Evolutionary conservation across 2,888 invertebrate species (phyloP).

Genomic region (Steinernema hermaphroditum): DNA sequence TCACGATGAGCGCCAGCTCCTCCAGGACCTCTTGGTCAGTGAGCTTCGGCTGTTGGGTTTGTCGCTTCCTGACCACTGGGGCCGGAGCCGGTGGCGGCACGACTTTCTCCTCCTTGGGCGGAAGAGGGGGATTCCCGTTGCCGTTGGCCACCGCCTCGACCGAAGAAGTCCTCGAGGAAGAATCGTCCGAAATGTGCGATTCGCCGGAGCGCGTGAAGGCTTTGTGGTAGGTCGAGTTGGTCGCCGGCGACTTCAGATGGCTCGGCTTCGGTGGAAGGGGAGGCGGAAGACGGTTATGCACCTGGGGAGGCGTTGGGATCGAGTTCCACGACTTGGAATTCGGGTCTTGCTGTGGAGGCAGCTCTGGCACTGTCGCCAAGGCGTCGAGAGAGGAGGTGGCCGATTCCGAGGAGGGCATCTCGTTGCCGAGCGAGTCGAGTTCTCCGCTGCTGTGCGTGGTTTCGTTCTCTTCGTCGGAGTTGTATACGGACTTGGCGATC

Average conservation of each 20-base stretch:
- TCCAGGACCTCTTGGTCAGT: slow-evolving; percentile 53
- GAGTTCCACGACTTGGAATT: slow-evolving; percentile 28
- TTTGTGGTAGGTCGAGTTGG: slow-evolving; percentile 25
- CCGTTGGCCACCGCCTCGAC: slow-evolving; percentile 21
- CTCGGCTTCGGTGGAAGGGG: slow-evolving; percentile 26
- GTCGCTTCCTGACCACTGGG: slow-evolving; percentile 14
- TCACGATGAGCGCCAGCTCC: slow-evolving; percentile 49
- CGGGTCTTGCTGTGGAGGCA: background rate
- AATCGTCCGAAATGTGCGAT: slow-evolving; percentile 17
- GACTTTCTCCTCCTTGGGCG: background rate
- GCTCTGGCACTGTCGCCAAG: background rate
- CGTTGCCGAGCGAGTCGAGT: slow-evolving; percentile 28
- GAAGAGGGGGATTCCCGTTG: slow-evolving; percentile 4
- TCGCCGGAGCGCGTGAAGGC: slow-evolving; percentile 22
- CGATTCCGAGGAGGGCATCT: slow-evolving; percentile 16
- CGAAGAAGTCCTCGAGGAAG: slow-evolving; percentile 2
- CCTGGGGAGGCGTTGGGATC: background rate
- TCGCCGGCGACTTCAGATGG: slow-evolving; percentile 26
- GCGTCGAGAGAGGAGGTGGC: slow-evolving; percentile 9
- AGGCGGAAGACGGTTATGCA: slow-evolving; percentile 4
- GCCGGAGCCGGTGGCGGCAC: slow-evolving; percentile 11
- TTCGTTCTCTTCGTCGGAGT: slow-evolving; percentile 49
- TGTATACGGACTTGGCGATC: slow-evolving; percentile 55
- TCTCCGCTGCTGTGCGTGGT: slow-evolving; percentile 22
- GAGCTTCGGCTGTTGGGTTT: slow-evolving; percentile 40